Percentiles rank a stretch among this genome's conserved stretches.
Evolutionary conservation across 2,888 invertebrate genomes (phyloP).

Genomic region (Drepana falcataria): DNA sequence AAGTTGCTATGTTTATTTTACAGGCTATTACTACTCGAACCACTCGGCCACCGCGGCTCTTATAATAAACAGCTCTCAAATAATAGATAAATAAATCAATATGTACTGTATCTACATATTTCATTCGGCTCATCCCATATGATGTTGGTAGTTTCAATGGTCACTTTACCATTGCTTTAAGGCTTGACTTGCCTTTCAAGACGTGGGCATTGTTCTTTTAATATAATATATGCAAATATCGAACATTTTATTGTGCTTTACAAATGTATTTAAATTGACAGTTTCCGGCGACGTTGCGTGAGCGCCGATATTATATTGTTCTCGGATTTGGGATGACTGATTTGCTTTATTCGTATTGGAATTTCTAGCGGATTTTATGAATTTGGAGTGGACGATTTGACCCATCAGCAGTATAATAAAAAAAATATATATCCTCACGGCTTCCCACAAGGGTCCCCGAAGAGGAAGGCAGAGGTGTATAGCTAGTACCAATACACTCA

Average conservation of each 20-base stretch:
- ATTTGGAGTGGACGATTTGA: no score
- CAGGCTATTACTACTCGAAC: no score
- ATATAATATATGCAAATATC: conserved; percentile 7
- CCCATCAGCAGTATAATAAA: no score
- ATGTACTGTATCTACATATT: conserved; percentile 1
- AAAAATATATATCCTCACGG: no score
- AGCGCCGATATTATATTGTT: background rate
- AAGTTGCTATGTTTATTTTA: no score
- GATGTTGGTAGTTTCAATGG: background rate
- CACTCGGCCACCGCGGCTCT: no score
- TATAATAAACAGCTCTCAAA: no score
- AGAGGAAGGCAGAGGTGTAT: no score
- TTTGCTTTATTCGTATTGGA: background rate
- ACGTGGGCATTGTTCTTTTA: background rate
- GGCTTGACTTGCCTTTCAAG: background rate
- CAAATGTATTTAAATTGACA: background rate
- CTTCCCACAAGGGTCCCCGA: no score
- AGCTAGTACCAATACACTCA: no score
- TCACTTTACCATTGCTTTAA: background rate
- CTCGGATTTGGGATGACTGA: conserved; percentile 1
- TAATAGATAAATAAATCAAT: background rate
- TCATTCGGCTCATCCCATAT: background rate
- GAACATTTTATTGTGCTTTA: background rate
- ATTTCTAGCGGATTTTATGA: no score
- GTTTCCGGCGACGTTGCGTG: background rate